Percentiles rank a stretch among this genome's conserved stretches.
Evolutionary conservation across 37 sponge, comb jelly and placozoan species (phyloP).

Genomic region (Oscarella lobularis): DNA sequence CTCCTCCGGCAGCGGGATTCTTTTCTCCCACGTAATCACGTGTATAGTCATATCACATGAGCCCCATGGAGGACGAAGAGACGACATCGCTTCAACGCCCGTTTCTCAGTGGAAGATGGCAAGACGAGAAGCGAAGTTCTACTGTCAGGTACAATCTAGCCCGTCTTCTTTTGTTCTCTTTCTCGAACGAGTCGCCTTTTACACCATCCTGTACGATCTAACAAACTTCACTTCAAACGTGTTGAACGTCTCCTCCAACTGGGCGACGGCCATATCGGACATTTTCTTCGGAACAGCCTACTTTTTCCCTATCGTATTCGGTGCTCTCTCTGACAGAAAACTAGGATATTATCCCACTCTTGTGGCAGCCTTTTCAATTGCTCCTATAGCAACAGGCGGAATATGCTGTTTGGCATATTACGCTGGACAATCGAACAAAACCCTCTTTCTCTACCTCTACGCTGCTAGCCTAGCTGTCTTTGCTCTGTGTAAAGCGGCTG

Average conservation of each 20-base stretch:
- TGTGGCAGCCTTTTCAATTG: neutral
- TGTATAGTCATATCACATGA: no score
- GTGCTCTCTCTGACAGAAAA: neutral
- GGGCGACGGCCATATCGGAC: neutral
- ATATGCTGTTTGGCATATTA: neutral
- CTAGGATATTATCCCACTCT: neutral
- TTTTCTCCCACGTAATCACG: no score
- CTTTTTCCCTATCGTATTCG: neutral
- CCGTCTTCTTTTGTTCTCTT: no score
- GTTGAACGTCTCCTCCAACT: neutral
- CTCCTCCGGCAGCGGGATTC: no score
- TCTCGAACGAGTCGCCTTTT: neutral
- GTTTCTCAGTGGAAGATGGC: no score
- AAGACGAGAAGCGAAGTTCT: no score
- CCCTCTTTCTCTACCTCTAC: neutral
- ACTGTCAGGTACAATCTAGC: no score
- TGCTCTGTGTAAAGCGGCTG: neutral
- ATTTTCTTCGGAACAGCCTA: neutral
- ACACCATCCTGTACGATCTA: neutral
- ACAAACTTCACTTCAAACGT: neutral
- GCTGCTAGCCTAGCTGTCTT: neutral
- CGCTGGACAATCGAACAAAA: neutral
- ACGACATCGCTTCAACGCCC: no score
- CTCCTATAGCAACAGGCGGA: neutral
- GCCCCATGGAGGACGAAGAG: no score